Base-by-base conservation (phyloP, 2,888 invertebrate species). In the Agrenia bidenticulata region DNA sequence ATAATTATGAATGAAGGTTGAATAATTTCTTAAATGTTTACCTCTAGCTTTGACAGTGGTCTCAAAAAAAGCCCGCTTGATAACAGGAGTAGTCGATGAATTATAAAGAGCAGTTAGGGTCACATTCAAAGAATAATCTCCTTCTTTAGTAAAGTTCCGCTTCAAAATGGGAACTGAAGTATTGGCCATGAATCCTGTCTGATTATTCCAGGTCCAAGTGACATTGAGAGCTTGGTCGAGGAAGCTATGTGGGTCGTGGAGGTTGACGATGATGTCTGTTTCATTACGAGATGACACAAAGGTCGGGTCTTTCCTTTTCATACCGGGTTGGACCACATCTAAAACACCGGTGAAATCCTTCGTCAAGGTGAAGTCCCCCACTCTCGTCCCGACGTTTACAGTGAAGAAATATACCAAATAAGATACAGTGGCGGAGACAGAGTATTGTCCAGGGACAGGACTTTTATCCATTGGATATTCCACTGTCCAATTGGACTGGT, bases 11-110 rank as follows among this genome's bases (percentile, higher is more conserved):
- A 54, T 24, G 17, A 54, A 26, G 2, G n/a, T n/a, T 32, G 5
- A 32, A 32, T 32, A 15, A 49, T 9, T 49, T 19, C 4, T n/a
- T 49, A n/a, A 19, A 21, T n/a, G 49, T 21, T 7, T 78, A 91
- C 92, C 87, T 84, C 87, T 87, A 0, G 88, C 85, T 57, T 83
- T 81, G 59, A 92, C 78, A 58, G 83, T 83, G 64, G 83, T 84
- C 42, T 83, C 82, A 78, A 89, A 92, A 78, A 87, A 87, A 9
- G 92, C 92, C 78, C 88, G 89, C 49, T 70, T 75, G 1, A 58
- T 19, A 4, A 67, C 7, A 7, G 61, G 42, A 2, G 56, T 27
- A 39, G 57, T 41, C 0, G 64, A 66, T 15, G 53, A 41, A 23
- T 73, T 69, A 55, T 64, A 74, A 13, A 61, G 27, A 7, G 70